These are phyloP conservation scores for Gavia stellata DNA, from an alignment of 2,113 vertebrate species.

Conservation along the genomic window DNA sequence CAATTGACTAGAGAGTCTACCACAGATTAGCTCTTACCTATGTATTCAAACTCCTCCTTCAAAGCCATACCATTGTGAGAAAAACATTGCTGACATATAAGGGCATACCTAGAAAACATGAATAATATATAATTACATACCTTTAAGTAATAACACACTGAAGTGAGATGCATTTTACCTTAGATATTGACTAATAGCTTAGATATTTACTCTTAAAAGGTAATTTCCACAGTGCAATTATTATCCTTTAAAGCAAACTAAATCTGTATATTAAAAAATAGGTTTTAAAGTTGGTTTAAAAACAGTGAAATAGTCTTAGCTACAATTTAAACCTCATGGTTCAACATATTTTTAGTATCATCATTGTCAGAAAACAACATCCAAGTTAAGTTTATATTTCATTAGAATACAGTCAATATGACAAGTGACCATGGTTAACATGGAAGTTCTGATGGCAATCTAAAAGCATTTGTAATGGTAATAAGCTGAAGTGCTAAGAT, in stretches of 20 bases:
- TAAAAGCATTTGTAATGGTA: not conserved
- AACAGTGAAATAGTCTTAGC: not conserved
- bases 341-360: not conserved
- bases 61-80: conserved; percentile 99
- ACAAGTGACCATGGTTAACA: not conserved
- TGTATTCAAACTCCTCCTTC: conserved; percentile 98
- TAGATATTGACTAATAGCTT: not conserved
- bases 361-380: not conserved
- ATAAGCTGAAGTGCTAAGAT: not conserved
- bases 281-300: not conserved
- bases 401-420: not conserved
- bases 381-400: not conserved
- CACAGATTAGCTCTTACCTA: conserved; percentile 82
- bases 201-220: not conserved
- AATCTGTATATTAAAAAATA: not conserved
- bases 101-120: conserved; percentile 84
- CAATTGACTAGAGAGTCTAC: not conserved
- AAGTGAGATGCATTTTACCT: not conserved
- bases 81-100: conserved; percentile 97
- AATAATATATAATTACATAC: not conserved
- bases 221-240: not conserved
- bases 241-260: not conserved
- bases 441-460: not conserved
- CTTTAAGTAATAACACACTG: not conserved
- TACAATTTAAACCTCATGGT: not conserved